Conservation (phyloP, 2,113 vertebrate genomes). For the Eretmochelys imbricata region DNA sequence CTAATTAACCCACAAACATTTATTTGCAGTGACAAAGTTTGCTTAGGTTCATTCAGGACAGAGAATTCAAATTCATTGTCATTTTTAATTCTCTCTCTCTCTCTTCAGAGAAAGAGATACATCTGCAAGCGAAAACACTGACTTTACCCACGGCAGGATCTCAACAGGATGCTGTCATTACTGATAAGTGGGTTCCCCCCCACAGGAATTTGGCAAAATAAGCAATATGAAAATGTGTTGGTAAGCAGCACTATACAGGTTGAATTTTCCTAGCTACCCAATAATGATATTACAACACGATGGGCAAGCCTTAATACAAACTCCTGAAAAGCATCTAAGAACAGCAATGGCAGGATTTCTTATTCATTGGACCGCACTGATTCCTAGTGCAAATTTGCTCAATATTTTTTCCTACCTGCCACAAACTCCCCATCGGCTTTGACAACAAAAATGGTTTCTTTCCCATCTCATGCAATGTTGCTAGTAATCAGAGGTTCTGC, state of each 20-base stretch:
- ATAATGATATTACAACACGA: background rate
- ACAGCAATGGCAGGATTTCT: background rate
- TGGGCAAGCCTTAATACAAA: background rate
- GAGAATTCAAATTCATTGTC: constrained; percentile 12
- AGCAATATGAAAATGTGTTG: background rate
- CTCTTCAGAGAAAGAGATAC: background rate
- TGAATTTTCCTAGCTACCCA: background rate
- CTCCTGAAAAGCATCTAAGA: background rate
- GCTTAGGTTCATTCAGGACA: background rate
- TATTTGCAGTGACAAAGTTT: background rate
- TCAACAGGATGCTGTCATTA: rapidly evolving
- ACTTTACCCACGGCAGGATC: background rate
- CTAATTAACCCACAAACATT: constrained; percentile 70
- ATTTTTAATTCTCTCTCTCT: constrained; percentile 8
- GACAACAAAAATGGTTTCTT: background rate
- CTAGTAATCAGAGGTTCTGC: background rate
- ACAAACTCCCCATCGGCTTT: background rate
- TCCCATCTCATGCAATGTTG: background rate
- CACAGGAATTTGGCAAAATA: background rate
- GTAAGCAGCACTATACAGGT: background rate
- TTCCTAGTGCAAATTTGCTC: background rate
- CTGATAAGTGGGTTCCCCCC: background rate
- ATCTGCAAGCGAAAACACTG: background rate
- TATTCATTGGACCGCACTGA: rapidly evolving
- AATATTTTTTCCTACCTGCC: background rate